A percentile compares a stretch with the other conserved stretches of the same genome.
phyloP scores from a whole-genome alignment of 1,140 invertebrate species.

The Neocloeon triangulifer region DNA sequence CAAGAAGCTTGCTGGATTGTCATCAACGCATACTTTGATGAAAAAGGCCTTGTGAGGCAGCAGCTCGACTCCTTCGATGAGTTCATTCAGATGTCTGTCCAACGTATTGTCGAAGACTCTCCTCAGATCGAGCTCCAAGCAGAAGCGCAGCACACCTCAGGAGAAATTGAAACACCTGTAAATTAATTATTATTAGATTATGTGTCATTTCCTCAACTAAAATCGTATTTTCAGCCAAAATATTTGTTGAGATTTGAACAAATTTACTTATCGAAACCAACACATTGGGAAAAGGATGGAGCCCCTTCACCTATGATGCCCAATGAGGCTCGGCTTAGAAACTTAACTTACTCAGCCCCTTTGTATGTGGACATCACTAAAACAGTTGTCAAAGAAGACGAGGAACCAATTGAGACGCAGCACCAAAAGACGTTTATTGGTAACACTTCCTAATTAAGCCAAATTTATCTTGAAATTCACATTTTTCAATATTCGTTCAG shows the following conservation, averaged over 20 bases:
- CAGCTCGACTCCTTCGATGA: slow-evolving; percentile 98
- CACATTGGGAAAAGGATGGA: slow-evolving; percentile 99
- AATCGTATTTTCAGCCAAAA: slow-evolving; percentile 32
- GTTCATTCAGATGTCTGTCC: slow-evolving; percentile 99
- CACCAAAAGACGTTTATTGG: slow-evolving; percentile 98
- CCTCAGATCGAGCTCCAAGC: slow-evolving; percentile 93
- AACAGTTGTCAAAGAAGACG: slow-evolving; percentile 72
- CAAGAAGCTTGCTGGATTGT: slow-evolving; percentile 99
- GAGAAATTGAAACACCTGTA: slow-evolving; percentile 77
- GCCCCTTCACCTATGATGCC: slow-evolving; percentile 98
- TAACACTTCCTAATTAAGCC: slow-evolving; percentile 3
- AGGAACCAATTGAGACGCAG: slow-evolving; percentile 78
- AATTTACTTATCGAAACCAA: slow-evolving; percentile 96
- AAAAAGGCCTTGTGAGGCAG: slow-evolving; percentile 95
- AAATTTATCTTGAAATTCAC: background rate
- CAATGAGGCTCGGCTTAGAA: slow-evolving; percentile 79
- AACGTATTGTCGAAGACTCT: slow-evolving; percentile 95
- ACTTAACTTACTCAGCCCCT: slow-evolving; percentile 88
- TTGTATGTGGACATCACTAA: slow-evolving; percentile 97
- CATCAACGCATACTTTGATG: slow-evolving; percentile 97
- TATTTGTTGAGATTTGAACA: slow-evolving; percentile 95
- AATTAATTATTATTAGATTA: slow-evolving; percentile 12
- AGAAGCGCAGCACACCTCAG: slow-evolving; percentile 85
- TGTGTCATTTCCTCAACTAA: slow-evolving; percentile 3
- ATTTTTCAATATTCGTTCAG: slow-evolving; percentile 11